phyloP scores from a whole-genome alignment of 2,797 vertebrate species.

The Coreius guichenoti region DNA sequence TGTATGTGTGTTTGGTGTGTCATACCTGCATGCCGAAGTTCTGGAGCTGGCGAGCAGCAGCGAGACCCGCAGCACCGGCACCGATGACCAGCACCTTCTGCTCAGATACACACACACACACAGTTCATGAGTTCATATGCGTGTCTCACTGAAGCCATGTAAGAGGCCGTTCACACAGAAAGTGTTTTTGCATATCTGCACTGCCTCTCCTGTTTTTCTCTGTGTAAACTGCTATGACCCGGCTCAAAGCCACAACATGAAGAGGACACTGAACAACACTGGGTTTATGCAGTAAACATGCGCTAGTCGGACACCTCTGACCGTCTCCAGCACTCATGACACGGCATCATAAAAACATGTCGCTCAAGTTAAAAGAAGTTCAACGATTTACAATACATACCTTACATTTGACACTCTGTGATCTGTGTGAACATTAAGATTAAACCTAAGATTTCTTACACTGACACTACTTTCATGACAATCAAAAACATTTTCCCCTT shows the following conservation, averaged over 20 bases:
- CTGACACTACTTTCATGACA: not conserved
- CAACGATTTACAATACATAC: too few species aligned
- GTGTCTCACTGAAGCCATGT: not conserved
- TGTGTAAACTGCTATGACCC: too few species aligned
- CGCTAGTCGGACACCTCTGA: too few species aligned
- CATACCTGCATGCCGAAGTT: constrained; percentile 95
- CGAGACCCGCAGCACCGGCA: constrained; percentile 92
- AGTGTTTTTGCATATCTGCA: not conserved
- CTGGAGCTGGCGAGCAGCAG: constrained; percentile 92
- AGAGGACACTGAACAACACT: too few species aligned
- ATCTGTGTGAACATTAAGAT: too few species aligned
- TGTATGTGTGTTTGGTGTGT: not conserved
- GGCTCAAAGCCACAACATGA: too few species aligned
- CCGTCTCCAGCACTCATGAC: too few species aligned
- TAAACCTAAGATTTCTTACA: too few species aligned
- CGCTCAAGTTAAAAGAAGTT: too few species aligned
- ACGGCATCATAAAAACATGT: too few species aligned
- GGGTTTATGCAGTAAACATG: too few species aligned
- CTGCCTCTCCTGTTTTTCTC: not conserved
- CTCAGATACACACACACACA: constrained; percentile 8
- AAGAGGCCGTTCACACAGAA: not conserved
- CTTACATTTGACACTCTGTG: too few species aligned
- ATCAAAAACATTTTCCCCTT: not conserved
- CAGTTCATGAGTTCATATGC: not conserved
- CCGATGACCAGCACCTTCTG: constrained; percentile 93